Percentiles rank a stretch among this genome's conserved stretches.
Conservation (phyloP, 1,140 invertebrate genomes). For the Portunus trituberculatus region DNA sequence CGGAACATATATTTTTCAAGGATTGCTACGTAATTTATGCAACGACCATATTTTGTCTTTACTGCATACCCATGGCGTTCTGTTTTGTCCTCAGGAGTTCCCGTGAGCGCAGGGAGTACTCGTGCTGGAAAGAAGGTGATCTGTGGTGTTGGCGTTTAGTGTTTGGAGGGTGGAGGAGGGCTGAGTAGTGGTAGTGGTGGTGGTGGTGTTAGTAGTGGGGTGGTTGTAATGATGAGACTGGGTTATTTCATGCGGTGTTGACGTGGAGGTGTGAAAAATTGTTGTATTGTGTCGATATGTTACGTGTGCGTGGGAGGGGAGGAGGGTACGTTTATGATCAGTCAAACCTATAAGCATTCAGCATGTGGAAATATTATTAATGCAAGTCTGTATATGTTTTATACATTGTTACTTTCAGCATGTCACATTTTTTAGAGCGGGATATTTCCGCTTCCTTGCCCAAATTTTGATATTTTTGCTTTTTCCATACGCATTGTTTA, state of each 20-base stretch:
- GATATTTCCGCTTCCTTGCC: too few species aligned
- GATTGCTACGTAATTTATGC: constrained; percentile 9
- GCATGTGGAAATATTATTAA: too few species aligned
- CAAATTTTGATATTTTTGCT: too few species aligned
- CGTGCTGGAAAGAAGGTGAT: not conserved
- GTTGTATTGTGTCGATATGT: not conserved
- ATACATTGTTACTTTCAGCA: too few species aligned
- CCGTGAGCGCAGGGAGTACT: not conserved
- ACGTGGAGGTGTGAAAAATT: not conserved
- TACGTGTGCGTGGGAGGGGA: not conserved
- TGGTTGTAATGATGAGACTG: not conserved
- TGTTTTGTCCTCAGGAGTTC: not conserved
- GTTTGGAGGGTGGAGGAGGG: not conserved
- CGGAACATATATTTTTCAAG: constrained; percentile 1
- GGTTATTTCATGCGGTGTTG: not conserved
- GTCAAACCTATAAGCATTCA: too few species aligned
- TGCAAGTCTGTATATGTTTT: too few species aligned
- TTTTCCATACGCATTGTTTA: not conserved
- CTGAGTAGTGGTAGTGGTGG: not conserved
- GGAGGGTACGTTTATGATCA: too few species aligned
- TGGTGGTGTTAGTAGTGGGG: not conserved
- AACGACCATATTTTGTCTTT: not conserved
- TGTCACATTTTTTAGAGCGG: too few species aligned
- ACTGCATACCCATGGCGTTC: not conserved
- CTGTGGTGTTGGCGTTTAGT: not conserved